A percentile compares a stretch with the other conserved stretches of the same genome.
phyloP scores from a whole-genome alignment of 1,140 invertebrate genomes.

The Copidosoma floridanum region DNA sequence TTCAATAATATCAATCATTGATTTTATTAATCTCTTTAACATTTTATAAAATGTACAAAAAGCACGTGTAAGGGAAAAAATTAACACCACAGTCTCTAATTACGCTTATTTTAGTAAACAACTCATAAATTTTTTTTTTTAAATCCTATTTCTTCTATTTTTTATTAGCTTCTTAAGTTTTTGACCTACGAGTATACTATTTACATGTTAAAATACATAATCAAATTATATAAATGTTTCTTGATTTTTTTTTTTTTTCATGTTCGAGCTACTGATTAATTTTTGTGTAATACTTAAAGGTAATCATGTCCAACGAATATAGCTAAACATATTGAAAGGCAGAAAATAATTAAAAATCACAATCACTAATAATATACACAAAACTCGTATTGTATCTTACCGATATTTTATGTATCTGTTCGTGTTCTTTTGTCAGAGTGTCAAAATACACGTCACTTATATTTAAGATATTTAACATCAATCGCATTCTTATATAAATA shows the following conservation, averaged over 20 bases:
- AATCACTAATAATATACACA: neutral
- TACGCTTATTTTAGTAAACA: neutral
- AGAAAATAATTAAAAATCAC: neutral
- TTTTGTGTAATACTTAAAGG: no score
- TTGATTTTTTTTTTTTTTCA: neutral
- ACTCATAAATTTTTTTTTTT: slow-evolving; percentile 1
- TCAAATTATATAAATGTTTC: slow-evolving; percentile 15
- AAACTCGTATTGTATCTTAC: neutral
- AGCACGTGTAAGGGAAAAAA: slow-evolving; percentile 19
- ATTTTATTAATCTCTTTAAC: slow-evolving; percentile 20
- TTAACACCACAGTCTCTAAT: slow-evolving; percentile 16
- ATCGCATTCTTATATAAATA: no score
- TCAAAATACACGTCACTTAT: no score
- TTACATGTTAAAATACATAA: slow-evolving; percentile 20
- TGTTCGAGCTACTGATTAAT: slow-evolving; percentile 2
- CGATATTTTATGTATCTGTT: neutral
- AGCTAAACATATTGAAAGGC: no score
- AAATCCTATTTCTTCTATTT: neutral
- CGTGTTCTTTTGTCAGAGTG: no score
- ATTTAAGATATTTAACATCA: no score
- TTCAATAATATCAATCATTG: no score
- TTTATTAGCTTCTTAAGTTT: slow-evolving; percentile 14
- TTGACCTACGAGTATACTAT: slow-evolving; percentile 14
- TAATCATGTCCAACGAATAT: no score
- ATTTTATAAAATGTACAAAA: slow-evolving; percentile 27